Evolutionary conservation across 2,797 vertebrate genomes (phyloP), one percentile per base, ranked within the genome.

Genomic region (Picus viridis): DNA sequence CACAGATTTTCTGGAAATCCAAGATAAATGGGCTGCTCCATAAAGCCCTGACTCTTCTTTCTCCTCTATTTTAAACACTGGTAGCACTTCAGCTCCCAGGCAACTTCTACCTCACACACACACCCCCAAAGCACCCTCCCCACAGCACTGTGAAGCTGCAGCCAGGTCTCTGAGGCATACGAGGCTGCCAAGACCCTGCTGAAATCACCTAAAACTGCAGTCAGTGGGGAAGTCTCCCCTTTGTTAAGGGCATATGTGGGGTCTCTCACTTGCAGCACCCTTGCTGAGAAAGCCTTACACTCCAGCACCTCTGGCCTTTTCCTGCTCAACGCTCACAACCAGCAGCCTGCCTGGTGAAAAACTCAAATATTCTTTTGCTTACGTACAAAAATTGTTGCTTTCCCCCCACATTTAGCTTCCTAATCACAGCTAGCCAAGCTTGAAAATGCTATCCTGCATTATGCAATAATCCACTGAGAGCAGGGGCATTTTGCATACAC

Each of bases 1-100:
- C 90, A 34, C 81, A 85, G 89, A 87, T 87, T 94, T 95, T 92
- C 94, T 95, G 93, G 90, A 93, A 95, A 95, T 87, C 73, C 59
- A 90, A 78, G 84, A 89, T 23, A 85, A 95, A 93, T 41, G 26
- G 39, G 65, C 69, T 69, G 36, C 18, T 77, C 76, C 93, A 75
- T 27, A 39, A 72, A 80, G 58, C 62, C 75, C 32, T 73, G 51
- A 83, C 65, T 95, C 32, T 8, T 80, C 75, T 59, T 75, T 83
- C 54, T 32, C 30, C 69, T 93, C 36, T 41, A 10, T 68, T 84
- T 80, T 34, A 74, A 74, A 56, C 17, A 29, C 63, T 30, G 16
- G 26, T 1, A 19, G 6, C 53, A 29, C 17, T 76, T 30, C 2
- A 13, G 63, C 49, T 80, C 68, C 14, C 82, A 71, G 41, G 22